Conservation (phyloP, 2,888 invertebrate genomes). For the Aleiodes leptofemur region DNA sequence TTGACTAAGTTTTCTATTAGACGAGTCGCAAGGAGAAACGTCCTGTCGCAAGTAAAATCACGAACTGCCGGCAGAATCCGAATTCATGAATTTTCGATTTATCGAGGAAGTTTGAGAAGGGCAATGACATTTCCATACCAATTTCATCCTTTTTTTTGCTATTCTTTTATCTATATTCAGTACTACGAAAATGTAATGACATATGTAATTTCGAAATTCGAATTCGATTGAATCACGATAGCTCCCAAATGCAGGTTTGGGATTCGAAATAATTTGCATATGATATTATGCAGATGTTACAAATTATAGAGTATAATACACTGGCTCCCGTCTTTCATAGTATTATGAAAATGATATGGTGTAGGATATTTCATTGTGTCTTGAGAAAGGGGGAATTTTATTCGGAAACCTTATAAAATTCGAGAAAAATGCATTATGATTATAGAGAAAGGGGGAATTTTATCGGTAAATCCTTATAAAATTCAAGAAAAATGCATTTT, state of each 20-base stretch:
- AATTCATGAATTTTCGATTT: slow-evolving; percentile 6
- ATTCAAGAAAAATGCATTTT: not conserved
- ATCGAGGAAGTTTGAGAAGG: not conserved
- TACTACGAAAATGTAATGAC: not conserved
- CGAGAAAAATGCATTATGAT: not conserved
- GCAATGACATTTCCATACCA: slow-evolving; percentile 1
- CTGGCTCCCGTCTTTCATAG: not conserved
- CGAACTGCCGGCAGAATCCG: not conserved
- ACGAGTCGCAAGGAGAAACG: not conserved
- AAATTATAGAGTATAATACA: not conserved
- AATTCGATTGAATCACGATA: slow-evolving; percentile 10
- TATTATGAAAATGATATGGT: slow-evolving; percentile 13
- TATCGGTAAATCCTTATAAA: too few relatives aligned
- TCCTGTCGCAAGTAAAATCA: not conserved
- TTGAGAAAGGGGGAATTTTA: too few relatives aligned
- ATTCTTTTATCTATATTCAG: not conserved
- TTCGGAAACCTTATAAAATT: too few relatives aligned
- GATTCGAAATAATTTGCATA: not conserved
- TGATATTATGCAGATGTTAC: not conserved
- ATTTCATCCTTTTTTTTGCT: too few relatives aligned
- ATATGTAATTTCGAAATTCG: not conserved
- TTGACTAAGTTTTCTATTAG: too few relatives aligned
- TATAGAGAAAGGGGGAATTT: too few relatives aligned
- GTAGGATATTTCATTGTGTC: not conserved
- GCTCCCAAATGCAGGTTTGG: not conserved